phyloP scores from a whole-genome alignment of 2,113 vertebrate genomes.

The Monopterus albus region DNA sequence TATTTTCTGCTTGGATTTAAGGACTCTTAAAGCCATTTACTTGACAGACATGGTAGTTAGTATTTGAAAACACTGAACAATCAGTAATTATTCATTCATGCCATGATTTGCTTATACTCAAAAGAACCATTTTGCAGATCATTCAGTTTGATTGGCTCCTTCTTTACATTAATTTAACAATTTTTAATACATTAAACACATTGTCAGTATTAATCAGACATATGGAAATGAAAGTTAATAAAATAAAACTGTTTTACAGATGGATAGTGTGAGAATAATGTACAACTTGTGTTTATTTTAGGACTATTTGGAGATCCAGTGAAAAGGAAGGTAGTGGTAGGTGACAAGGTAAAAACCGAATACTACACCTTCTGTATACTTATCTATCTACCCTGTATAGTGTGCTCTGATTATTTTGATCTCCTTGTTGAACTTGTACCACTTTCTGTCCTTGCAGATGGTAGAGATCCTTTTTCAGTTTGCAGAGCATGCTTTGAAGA shows the following conservation, averaged over 20 bases:
- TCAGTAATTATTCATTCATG: too few relatives aligned
- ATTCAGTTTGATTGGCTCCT: background rate
- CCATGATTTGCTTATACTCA: background rate
- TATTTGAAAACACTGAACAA: too few relatives aligned
- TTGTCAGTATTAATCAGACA: background rate
- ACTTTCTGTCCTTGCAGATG: constrained; percentile 83
- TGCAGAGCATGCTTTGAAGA: constrained; percentile 89
- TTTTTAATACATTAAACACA: background rate
- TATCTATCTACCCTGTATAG: background rate
- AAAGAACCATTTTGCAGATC: background rate
- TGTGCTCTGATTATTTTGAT: accelerated
- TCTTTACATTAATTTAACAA: too few relatives aligned
- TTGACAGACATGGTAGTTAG: too few relatives aligned
- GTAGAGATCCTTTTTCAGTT: constrained; percentile 94
- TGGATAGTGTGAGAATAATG: background rate
- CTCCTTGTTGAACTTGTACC: background rate
- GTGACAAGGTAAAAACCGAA: constrained; percentile 87
- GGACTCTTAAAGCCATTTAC: too few relatives aligned
- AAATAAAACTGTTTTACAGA: too few relatives aligned
- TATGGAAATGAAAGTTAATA: too few relatives aligned
- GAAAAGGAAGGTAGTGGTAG: constrained; percentile 90
- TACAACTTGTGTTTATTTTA: constrained; percentile 53
- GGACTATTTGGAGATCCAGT: constrained; percentile 89
- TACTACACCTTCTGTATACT: background rate
- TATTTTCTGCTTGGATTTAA: too few relatives aligned